These are phyloP conservation scores for Pasiphila rectangulata DNA, from an alignment of 2,888 invertebrate genomes.

Conservation along the genomic window DNA sequence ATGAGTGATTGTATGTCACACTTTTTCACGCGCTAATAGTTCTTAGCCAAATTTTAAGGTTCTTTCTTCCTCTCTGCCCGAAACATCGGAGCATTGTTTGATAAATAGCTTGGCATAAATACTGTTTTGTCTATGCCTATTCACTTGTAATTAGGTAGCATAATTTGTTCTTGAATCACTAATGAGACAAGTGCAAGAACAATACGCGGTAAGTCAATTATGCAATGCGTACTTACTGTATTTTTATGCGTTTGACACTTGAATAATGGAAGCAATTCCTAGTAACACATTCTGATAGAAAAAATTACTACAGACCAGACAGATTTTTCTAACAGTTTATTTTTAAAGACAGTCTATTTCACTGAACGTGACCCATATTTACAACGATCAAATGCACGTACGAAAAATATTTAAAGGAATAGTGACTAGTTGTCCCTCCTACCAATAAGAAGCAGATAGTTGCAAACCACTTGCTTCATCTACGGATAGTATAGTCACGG, in stretches of 20 bases:
- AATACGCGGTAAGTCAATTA: constrained; percentile 73
- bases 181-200: constrained; percentile 68
- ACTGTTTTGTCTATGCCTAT: constrained; percentile 73
- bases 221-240: constrained; percentile 51
- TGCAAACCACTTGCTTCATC: too few species aligned
- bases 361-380: too few species aligned
- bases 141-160: constrained; percentile 78
- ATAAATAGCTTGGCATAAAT: constrained; percentile 79
- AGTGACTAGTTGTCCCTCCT: too few species aligned
- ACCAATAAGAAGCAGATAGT: too few species aligned
- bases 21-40: constrained; percentile 50
- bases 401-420: too few species aligned
- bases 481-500: too few species aligned
- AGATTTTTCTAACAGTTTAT: too few species aligned
- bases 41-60: constrained; percentile 70
- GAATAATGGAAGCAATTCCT: constrained; percentile 34
- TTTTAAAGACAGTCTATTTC: too few species aligned
- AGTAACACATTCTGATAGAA: too few species aligned
- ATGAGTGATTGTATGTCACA: constrained; percentile 59
- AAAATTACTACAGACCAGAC: too few species aligned
- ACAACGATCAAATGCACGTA: too few species aligned
- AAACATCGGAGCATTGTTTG: constrained; percentile 74
- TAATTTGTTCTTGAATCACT: constrained; percentile 76
- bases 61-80: constrained; percentile 62
- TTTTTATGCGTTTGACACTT: constrained; percentile 49